Base-by-base conservation (phyloP, 2,113 vertebrate species). In the Scopus umbretta region DNA sequence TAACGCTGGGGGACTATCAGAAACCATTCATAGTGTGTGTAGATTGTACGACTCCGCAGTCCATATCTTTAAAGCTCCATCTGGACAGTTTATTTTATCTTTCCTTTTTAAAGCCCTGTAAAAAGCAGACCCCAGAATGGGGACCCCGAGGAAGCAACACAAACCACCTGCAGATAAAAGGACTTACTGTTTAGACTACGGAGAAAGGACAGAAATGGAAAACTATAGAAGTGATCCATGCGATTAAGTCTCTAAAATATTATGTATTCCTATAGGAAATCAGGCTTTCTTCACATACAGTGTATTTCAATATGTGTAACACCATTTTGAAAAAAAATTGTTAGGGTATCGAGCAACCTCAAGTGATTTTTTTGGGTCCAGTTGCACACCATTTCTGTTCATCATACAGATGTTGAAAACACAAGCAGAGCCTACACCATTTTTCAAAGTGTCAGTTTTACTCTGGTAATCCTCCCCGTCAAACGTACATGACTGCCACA, bases 21-120 rank as follows among this genome's bases (percentile, higher is more conserved):
- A 75, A 93, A 61, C 18, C 26, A 65, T n/a, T 87, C 91, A n/a
- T 2, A 3, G 53, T 0, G 0, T 29, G 30, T 29, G 70, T 58
- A 21, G 72, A 47, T 11, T 58, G 83, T 55, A 58, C 56, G 73
- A 72, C 80, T 92, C 73, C 70, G 43, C 86, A 87, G 73, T 45
- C 81, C 70, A 1, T 32, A 79, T 62, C 84, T 91, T 89, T 75
- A 72, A 94, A 96, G 43, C 15, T 62, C 86, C 87, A 82, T 58
- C 84, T 92, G 78, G 80, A 66, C 66, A 94, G 49, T 96, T 95
- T 89, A 75, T 92, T 93, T 96, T 70, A 81, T 94, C 73, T 94
- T 81, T 73, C 42, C 27, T 92, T 95, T 96, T 58, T 91, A 96
- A 92, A 89, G 52, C 47, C 52, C 22, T 66, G 45, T 62, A 66